A percentile compares a stretch with the other conserved stretches of the same genome.
Conservation (phyloP, 1,140 invertebrate genomes). For the Drosophila bocki region DNA sequence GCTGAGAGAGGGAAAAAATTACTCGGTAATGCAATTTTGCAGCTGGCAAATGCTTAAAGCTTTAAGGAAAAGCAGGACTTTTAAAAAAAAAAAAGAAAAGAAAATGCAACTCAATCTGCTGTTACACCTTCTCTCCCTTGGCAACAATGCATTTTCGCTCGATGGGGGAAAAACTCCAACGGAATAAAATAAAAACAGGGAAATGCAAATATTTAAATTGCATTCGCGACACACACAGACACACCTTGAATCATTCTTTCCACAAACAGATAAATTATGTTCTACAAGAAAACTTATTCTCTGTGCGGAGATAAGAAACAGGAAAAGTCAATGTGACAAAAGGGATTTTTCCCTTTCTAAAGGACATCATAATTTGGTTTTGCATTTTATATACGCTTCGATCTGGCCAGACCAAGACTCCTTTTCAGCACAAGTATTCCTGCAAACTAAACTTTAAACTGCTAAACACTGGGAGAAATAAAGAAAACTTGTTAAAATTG, state of each 20-base stretch:
- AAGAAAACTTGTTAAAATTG: too few species aligned
- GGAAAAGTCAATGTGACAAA: conserved; percentile 4
- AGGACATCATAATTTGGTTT: conserved; percentile 19
- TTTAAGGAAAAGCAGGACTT: conserved; percentile 47
- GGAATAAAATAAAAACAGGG: conserved; percentile 44
- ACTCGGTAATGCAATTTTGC: conserved; percentile 72
- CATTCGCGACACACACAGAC: conserved; percentile 66
- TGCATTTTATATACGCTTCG: conserved; percentile 12
- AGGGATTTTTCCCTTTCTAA: conserved; percentile 9
- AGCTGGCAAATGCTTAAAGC: conserved; percentile 54
- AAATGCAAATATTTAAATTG: conserved; percentile 82
- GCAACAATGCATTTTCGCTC: conserved; percentile 43
- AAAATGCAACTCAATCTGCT: conserved; percentile 28
- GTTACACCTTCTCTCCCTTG: neutral
- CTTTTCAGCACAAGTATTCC: neutral
- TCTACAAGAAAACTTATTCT: conserved; percentile 59
- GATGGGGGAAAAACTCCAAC: conserved; percentile 37
- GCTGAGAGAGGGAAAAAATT: conserved; percentile 44
- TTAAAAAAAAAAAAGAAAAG: neutral
- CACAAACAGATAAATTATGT: conserved; percentile 82
- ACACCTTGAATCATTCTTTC: conserved; percentile 78
- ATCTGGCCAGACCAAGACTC: conserved; percentile 1
- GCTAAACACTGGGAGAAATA: neutral
- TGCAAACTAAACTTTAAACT: conserved; percentile 8
- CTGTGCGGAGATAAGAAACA: neutral